Evolutionary conservation across 2,888 invertebrate species (phyloP).

Genomic region (Acleris sparsana): DNA sequence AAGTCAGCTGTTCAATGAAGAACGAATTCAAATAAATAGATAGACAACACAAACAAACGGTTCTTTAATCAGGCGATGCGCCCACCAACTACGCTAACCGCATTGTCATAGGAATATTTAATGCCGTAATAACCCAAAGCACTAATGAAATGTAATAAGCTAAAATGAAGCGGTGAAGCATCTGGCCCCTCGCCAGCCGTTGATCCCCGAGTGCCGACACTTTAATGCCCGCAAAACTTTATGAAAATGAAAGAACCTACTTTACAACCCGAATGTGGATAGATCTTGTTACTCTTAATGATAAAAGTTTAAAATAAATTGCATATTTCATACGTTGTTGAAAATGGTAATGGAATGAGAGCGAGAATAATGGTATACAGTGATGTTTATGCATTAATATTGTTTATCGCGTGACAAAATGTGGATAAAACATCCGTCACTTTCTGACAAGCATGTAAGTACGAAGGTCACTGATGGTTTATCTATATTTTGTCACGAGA

Average conservation of each 20-base stretch:
- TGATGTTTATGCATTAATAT: too few species aligned
- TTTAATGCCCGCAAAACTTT: slow-evolving; percentile 67
- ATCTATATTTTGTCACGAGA: too few species aligned
- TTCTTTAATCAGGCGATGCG: too few species aligned
- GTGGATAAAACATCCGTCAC: too few species aligned
- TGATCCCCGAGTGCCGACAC: slow-evolving; percentile 57
- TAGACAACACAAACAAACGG: background rate
- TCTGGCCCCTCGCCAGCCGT: slow-evolving; percentile 62
- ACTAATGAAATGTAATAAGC: slow-evolving; percentile 64
- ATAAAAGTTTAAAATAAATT: slow-evolving; percentile 15
- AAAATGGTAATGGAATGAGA: too few species aligned
- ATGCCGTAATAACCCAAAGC: slow-evolving; percentile 32
- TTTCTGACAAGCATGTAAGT: too few species aligned
- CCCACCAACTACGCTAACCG: too few species aligned
- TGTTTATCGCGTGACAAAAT: too few species aligned
- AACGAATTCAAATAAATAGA: background rate
- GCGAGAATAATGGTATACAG: too few species aligned
- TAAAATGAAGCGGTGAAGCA: slow-evolving; percentile 59
- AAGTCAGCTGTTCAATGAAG: too few species aligned
- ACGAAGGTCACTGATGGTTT: too few species aligned
- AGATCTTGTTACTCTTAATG: slow-evolving; percentile 6
- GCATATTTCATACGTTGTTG: slow-evolving; percentile 7
- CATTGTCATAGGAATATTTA: too few species aligned
- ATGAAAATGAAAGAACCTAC: slow-evolving; percentile 63
- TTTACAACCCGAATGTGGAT: slow-evolving; percentile 39